These are phyloP conservation scores for Sinelater perroti DNA, from an alignment of 2,888 invertebrate species.

Conservation along the genomic window DNA sequence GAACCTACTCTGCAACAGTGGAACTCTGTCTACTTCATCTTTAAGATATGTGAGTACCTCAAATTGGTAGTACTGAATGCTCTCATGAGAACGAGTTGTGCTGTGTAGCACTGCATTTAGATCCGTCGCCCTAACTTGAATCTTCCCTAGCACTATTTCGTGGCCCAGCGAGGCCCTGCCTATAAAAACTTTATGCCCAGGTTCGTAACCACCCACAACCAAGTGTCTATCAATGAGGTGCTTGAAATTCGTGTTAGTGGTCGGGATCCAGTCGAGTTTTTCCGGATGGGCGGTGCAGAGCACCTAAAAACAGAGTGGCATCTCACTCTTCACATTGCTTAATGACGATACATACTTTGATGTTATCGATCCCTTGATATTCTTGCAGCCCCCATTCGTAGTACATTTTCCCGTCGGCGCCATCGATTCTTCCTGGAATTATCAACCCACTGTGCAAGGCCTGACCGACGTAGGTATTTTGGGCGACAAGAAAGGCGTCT, in stretches of 20 bases:
- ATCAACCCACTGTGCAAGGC: not conserved
- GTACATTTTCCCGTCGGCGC: not conserved
- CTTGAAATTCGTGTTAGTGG: conserved; percentile 16
- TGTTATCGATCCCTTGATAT: not conserved
- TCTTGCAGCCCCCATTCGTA: conserved; percentile 15
- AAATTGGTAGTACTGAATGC: not conserved
- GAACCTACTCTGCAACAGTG: too few species aligned
- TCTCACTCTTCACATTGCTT: not conserved
- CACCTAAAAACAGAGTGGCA: conserved; percentile 17
- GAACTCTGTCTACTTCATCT: too few species aligned
- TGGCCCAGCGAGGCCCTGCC: not conserved
- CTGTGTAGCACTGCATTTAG: not conserved
- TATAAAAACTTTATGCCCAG: conserved; percentile 22
- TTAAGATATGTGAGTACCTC: not conserved
- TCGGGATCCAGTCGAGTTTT: conserved; percentile 27
- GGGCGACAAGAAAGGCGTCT: conserved; percentile 27
- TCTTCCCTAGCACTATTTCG: not conserved
- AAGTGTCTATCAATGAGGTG: conserved; percentile 17
- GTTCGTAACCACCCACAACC: conserved; percentile 27
- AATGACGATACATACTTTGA: conserved; percentile 11
- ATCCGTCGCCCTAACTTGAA: not conserved
- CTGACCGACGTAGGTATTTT: conserved; percentile 26
- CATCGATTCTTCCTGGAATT: conserved; percentile 10
- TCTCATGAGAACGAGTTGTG: too few species aligned
- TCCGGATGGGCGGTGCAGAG: conserved; percentile 29